phyloP scores from a whole-genome alignment of 2,113 vertebrate species.

The Poecile atricapillus region DNA sequence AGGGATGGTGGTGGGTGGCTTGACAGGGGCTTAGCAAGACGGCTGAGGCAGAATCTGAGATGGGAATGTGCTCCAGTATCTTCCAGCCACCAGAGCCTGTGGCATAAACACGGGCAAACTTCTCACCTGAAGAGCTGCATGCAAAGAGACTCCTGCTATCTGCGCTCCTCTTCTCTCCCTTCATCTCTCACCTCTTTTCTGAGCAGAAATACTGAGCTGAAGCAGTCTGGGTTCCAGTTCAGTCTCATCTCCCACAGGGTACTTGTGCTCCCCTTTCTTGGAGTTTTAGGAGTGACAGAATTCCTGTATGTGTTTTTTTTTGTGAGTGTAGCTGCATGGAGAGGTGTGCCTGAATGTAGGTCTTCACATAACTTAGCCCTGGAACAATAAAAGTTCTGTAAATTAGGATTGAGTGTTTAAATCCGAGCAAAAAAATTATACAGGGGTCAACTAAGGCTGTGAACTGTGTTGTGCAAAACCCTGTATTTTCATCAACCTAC shows the following conservation, averaged over 20 bases:
- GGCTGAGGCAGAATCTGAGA: not conserved
- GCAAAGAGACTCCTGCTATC: not conserved
- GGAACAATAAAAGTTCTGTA: not conserved
- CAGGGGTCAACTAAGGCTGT: not conserved
- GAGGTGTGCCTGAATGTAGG: not conserved
- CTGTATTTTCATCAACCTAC: not conserved
- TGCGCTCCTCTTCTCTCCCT: not conserved
- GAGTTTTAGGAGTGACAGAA: not conserved
- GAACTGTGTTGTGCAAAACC: not conserved
- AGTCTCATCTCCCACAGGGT: not conserved
- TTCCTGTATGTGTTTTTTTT: not conserved
- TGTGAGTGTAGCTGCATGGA: not conserved
- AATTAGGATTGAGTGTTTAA: not conserved
- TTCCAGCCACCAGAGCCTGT: not conserved
- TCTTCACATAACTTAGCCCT: not conserved
- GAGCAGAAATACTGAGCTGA: not conserved
- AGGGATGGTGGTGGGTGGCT: not conserved
- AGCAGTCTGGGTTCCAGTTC: not conserved
- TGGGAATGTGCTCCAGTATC: not conserved
- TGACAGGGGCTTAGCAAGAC: not conserved
- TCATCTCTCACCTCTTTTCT: not conserved
- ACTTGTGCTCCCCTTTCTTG: not conserved
- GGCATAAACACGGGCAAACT: not conserved
- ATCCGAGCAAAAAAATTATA: not conserved
- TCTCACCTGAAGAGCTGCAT: not conserved